Evolutionary conservation across 1,140 invertebrate species (phyloP).

Genomic region (Brachystomella parvula): DNA sequence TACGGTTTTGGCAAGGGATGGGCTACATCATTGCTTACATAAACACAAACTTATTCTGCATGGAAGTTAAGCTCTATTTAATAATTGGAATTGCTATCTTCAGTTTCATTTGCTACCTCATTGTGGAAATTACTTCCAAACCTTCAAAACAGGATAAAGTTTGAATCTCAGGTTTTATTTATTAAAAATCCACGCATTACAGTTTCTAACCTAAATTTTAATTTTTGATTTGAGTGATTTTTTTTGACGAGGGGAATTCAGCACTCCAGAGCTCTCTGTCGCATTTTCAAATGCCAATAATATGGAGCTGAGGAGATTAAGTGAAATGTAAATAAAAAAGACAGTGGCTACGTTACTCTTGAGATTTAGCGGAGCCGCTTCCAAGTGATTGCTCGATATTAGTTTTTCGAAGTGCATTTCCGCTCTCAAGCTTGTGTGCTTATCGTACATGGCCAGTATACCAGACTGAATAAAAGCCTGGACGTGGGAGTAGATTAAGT

Average conservation of each 20-base stretch:
- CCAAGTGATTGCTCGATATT: too few species aligned
- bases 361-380: too few species aligned
- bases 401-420: too few species aligned
- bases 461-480: too few species aligned
- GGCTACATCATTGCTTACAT: background rate
- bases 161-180: conserved; percentile 1
- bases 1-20: background rate
- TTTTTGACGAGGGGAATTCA: background rate
- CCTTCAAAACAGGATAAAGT: background rate
- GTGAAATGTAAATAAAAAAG: too few species aligned
- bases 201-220: background rate
- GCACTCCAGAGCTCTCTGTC: background rate
- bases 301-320: too few species aligned
- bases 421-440: too few species aligned
- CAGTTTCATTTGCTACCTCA: background rate
- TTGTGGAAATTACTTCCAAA: background rate
- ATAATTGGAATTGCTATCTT: background rate
- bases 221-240: background rate
- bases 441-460: too few species aligned
- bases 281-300: background rate
- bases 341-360: too few species aligned
- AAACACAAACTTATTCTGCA: background rate
- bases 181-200: background rate
- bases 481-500: too few species aligned
- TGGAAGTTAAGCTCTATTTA: background rate